Conservation (phyloP, 2,888 invertebrate genomes). For the Prenolepis imparis region DNA sequence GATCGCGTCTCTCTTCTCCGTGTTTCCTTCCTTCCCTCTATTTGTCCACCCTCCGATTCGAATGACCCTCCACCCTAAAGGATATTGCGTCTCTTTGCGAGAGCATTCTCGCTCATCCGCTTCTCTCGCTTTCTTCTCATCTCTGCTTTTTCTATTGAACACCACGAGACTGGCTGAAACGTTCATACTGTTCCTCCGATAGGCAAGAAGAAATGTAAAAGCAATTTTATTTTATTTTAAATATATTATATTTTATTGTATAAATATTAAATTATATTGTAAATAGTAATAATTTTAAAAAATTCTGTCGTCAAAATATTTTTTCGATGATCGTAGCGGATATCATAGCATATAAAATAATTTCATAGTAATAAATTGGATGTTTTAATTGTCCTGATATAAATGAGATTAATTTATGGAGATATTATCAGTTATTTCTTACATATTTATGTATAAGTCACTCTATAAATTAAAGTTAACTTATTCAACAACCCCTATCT, state of each 20-base stretch:
- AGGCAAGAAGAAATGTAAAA: neutral
- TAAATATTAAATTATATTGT: neutral
- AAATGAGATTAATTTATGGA: neutral
- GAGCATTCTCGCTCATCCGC: slow-evolving; percentile 13
- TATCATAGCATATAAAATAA: neutral
- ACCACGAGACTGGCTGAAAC: slow-evolving; percentile 28
- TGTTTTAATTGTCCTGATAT: neutral
- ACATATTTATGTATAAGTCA: neutral
- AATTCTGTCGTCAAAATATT: neutral
- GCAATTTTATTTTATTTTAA: slow-evolving; percentile 22
- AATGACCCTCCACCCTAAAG: slow-evolving; percentile 42
- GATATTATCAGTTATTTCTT: neutral
- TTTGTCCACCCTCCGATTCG: slow-evolving; percentile 44
- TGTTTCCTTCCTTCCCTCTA: slow-evolving; percentile 47
- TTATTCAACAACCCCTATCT: neutral
- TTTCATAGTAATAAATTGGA: neutral
- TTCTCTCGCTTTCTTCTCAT: slow-evolving; percentile 27
- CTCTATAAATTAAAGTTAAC: neutral
- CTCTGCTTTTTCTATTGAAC: slow-evolving; percentile 22
- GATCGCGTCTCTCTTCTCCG: slow-evolving; percentile 29
- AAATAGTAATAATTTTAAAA: neutral
- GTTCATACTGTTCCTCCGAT: slow-evolving; percentile 26
- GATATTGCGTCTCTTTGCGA: slow-evolving; percentile 50
- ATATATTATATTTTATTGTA: neutral
- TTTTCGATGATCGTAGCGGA: neutral